Base-by-base conservation (phyloP, 2,113 vertebrate species). In the Tor tambroides region DNA sequence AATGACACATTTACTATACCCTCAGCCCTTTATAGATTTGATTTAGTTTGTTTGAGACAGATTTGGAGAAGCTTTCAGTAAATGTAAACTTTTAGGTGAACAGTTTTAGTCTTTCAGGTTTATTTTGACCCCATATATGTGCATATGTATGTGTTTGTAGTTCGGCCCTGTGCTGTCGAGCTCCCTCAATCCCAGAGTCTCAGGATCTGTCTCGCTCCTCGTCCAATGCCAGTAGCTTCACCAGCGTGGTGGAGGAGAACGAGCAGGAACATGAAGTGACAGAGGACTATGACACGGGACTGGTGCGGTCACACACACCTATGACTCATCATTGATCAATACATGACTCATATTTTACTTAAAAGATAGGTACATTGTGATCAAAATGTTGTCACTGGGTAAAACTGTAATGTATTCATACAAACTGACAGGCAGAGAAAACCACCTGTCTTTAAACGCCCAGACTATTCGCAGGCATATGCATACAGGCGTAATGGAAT, bases 161-260 rank as follows among this genome's bases (percentile, higher is more conserved):
- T 85, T 78, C 91, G 89, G 92, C 90, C 0, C 91, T 95, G 91
- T 95, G 92, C 91, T 95, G 92, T 93, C 95, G 95, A 89, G 94
- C 95, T 7, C 87, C 94, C 0, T 95, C 94, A 28, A 95, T 95
- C 90, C 95, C 95, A 0, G 95, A 95, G 87, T 93, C 91, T 35
- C 94, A 94, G 85, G 96, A 97, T 86, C 95, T 97, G 83, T 99
- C 98, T 49, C 95, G 95, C 80, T 99, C 98, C 21, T 99, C 98
- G 0, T 99, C 98, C 91, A 98, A 97, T 0, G 96, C 96, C 94
- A 99, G 97, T 96, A 99, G 98, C 93, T 99, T 99, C 0, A 95
- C 97, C 92, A 99, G 98, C 1, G 96, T 97, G 10, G 92, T 96
- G 80, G 98, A 98, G 90, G 97, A 95, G 88, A 94, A 93, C 0